phyloP scores from a whole-genome alignment of 53 echinoderm and acorn worm genomes.

The Holothuria scabra region DNA sequence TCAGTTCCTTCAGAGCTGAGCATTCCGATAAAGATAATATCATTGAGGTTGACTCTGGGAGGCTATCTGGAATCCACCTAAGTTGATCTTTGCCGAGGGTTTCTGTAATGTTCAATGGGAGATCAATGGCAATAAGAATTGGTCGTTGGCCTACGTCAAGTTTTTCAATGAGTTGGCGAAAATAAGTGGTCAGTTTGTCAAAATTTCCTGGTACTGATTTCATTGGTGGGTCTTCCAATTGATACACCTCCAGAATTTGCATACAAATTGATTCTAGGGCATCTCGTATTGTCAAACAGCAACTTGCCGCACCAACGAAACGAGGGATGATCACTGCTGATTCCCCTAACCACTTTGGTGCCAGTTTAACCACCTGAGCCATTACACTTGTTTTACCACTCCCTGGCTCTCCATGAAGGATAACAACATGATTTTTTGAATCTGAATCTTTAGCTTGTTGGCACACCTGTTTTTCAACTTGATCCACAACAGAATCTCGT shows the following conservation, averaged over 20 bases:
- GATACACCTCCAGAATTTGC: constrained; percentile 88
- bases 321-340: constrained; percentile 73
- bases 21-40: constrained; percentile 83
- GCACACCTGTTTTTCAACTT: constrained; percentile 86
- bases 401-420: constrained; percentile 89
- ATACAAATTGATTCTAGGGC: constrained; percentile 80
- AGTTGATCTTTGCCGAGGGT: constrained; percentile 71
- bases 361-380: constrained; percentile 71
- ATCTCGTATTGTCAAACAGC: constrained; percentile 85
- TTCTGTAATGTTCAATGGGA: constrained; percentile 66
- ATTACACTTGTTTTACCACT: constrained; percentile 91
- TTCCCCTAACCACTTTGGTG: constrained; percentile 90
- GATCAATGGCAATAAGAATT: constrained; percentile 80
- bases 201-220: constrained; percentile 77
- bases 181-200: constrained; percentile 77
- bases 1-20: constrained; percentile 77
- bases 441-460: constrained; percentile 61
- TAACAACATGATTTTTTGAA: constrained; percentile 70
- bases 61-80: constrained; percentile 81
- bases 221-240: constrained; percentile 61
- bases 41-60: constrained; percentile 76
- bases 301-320: constrained; percentile 80
- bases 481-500: constrained; percentile 85
- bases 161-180: constrained; percentile 81
- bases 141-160: constrained; percentile 77